These are phyloP conservation scores for Ceratosolen fusciceps DNA, from an alignment of 1,140 invertebrate genomes.

Conservation along the genomic window DNA sequence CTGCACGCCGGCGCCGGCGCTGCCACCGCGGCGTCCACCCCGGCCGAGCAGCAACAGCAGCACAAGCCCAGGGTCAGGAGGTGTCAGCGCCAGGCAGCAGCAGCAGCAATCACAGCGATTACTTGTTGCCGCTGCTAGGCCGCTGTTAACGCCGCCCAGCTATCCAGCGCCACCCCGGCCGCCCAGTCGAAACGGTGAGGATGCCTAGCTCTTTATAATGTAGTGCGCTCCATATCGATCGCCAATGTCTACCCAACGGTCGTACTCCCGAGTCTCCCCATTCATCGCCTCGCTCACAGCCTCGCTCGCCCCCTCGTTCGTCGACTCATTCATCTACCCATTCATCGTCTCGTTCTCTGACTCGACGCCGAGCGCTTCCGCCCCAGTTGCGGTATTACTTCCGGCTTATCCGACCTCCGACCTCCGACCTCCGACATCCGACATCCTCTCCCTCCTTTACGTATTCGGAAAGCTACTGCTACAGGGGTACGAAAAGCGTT, in stretches of 20 bases:
- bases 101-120: slow-evolving; percentile 45
- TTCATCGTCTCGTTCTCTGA: neutral
- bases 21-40: slow-evolving; percentile 70
- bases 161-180: slow-evolving; percentile 71
- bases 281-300: neutral
- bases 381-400: neutral
- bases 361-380: neutral
- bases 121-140: slow-evolving; percentile 53
- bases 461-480: too few relatives aligned
- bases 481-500: too few relatives aligned
- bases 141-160: slow-evolving; percentile 66
- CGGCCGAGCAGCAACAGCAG: slow-evolving; percentile 64
- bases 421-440: neutral
- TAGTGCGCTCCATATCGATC: neutral
- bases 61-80: slow-evolving; percentile 34
- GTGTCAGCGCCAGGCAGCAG: slow-evolving; percentile 25
- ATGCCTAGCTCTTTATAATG: neutral
- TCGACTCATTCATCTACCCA: neutral
- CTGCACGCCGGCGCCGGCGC: slow-evolving; percentile 70
- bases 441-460: neutral
- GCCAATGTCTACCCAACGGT: neutral
- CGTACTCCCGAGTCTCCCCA: neutral
- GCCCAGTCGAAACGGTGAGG: slow-evolving; percentile 70
- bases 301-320: neutral
- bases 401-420: neutral